Evolutionary conservation across 2,888 invertebrate species (phyloP).

Genomic region (Meloe dianella): DNA sequence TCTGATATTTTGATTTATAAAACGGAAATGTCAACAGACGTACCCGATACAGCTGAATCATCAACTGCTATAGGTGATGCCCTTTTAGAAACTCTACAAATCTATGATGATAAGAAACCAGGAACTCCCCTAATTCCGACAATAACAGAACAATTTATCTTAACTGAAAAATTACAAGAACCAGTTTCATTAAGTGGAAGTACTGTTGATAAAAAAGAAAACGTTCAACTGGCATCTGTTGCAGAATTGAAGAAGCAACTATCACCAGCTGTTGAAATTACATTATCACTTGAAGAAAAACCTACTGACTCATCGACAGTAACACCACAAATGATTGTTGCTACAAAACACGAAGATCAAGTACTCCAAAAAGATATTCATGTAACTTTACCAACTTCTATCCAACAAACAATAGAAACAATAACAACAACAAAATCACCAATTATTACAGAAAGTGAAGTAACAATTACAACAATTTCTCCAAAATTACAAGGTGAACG

Average conservation of each 20-base stretch:
- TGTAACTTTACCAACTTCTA: slow-evolving; percentile 48
- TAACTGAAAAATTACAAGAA: slow-evolving; percentile 30
- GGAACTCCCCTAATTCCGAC: not conserved
- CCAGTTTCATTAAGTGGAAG: slow-evolving; percentile 12
- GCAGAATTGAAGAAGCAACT: slow-evolving; percentile 42
- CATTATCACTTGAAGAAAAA: slow-evolving; percentile 57
- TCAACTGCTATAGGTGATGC: slow-evolving; percentile 18
- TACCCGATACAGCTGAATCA: not conserved
- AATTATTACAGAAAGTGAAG: not conserved
- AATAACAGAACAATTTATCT: slow-evolving; percentile 35
- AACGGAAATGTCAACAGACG: slow-evolving; percentile 2
- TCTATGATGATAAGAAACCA: not conserved
- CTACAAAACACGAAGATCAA: slow-evolving; percentile 51
- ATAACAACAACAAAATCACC: slow-evolving; percentile 7
- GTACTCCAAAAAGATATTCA: slow-evolving; percentile 52
- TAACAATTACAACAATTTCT: slow-evolving; percentile 42
- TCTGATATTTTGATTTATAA: no score
- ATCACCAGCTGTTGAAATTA: slow-evolving; percentile 53
- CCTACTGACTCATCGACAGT: slow-evolving; percentile 55
- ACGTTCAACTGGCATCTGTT: not conserved
- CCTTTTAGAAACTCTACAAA: slow-evolving; percentile 7
- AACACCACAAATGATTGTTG: slow-evolving; percentile 50
- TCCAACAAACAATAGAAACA: slow-evolving; percentile 28
- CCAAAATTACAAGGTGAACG: slow-evolving; percentile 52
- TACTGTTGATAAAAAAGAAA: not conserved